Evolutionary conservation across 2,113 vertebrate genomes (phyloP).

Genomic region (Furnarius figulus): DNA sequence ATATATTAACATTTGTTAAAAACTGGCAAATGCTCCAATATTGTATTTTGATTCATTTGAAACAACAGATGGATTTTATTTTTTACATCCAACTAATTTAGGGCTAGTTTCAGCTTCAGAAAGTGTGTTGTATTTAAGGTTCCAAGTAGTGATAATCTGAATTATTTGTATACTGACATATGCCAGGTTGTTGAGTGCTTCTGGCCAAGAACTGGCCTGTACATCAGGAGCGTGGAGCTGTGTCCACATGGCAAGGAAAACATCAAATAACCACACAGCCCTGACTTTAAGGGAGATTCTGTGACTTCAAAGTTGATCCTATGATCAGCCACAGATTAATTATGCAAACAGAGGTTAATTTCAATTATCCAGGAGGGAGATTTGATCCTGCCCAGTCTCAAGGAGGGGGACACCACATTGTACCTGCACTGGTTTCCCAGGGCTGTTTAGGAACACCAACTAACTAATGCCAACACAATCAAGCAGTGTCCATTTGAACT

Average conservation of each 20-base stretch:
- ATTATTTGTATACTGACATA: background rate
- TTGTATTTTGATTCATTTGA: background rate
- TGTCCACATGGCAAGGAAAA: background rate
- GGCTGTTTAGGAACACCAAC: background rate
- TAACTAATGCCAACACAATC: fast-evolving
- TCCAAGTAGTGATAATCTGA: background rate
- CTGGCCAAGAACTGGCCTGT: background rate
- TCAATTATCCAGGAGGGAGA: background rate
- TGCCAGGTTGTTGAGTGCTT: background rate
- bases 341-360: background rate
- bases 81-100: background rate
- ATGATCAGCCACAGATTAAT: background rate
- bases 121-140: background rate
- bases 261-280: background rate
- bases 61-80: slow-evolving; percentile 6
- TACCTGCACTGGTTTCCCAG: background rate
- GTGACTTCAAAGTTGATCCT: background rate
- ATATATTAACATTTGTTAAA: background rate
- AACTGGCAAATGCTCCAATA: background rate
- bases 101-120: background rate
- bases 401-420: background rate
- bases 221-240: fast-evolving
- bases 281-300: background rate
- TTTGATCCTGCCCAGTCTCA: background rate
- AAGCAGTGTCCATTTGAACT: fast-evolving